Base-by-base conservation (phyloP, 2,888 invertebrate species). In the Caenorhabditis parvicauda region DNA sequence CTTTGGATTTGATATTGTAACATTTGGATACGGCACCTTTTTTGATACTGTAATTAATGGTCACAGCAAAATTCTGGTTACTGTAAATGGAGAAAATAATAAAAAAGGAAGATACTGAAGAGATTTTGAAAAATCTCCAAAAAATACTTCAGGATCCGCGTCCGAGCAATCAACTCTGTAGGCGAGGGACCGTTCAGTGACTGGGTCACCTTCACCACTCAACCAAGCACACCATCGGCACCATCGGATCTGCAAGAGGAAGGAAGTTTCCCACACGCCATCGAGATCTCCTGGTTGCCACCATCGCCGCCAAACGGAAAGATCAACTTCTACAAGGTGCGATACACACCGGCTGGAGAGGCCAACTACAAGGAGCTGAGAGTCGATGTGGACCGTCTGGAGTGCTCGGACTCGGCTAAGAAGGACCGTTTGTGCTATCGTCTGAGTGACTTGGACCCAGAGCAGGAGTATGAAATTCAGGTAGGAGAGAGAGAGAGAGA, bases 351-450 rank as follows among this genome's bases (percentile, higher is more conserved):
- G 21, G 59, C 54, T 19, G 76, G 71, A 32, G 59, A 61, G 37
- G 52, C 58, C 19, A 63, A 76, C 68, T 81, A 74, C 68, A 70
- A 74, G 37, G 79, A 80, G 48, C 64, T 74, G 37, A 66, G 75
- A 7, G 77, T 79, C 6, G 68, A 73, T 6, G 70, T 75, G 27
- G 74, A 71, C 37, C 63, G 80, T 27, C 64, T 81, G 48, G 71
- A 69, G 38, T 81, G 81, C 59, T 75, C 80, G 0, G 75, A 73
- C 46, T 64, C 68, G n/a, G 64, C 58, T 47, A 73, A 75, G 49
- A 68, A 67, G 21, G 77, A 76, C 22, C 62, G 81, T n/a, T 71
- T 82, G 29, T 81, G 81, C 70, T 81, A 79, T 61, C 67, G 81
- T 24, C 63, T 82, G 22, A 57, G 66, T 21, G 77, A 78, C 29